Percentiles rank a stretch among this genome's conserved stretches.
phyloP scores from a whole-genome alignment of 2,113 vertebrate genomes.

The Raphicerus campestris region DNA sequence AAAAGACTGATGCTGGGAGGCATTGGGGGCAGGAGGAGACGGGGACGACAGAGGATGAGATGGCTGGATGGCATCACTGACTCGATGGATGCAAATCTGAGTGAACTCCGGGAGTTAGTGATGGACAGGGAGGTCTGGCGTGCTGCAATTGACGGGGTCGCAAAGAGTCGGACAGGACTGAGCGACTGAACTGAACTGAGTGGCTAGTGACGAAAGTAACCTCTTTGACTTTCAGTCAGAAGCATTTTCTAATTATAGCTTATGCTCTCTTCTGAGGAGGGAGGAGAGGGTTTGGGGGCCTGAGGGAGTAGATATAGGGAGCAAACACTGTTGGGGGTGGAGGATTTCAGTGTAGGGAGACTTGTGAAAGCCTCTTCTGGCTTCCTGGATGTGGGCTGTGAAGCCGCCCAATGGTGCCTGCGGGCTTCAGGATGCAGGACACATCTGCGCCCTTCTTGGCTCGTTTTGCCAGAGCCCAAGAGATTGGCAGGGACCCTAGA shows the following conservation, averaged over 20 bases:
- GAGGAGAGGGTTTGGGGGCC: background rate
- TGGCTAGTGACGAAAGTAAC: background rate
- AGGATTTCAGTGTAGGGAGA: background rate
- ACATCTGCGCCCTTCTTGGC: background rate
- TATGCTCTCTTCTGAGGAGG: background rate
- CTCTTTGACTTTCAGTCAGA: background rate
- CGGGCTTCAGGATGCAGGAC: background rate
- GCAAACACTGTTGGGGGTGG: background rate
- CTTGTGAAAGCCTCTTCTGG: background rate
- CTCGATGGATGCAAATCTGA: accelerated
- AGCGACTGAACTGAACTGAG: no score
- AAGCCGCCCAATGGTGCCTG: background rate
- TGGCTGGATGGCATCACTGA: no score
- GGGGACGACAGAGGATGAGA: no score
- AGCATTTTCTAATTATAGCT: background rate
- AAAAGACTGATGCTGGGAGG: no score
- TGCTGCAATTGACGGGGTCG: no score
- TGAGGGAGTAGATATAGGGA: background rate
- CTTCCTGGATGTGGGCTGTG: background rate
- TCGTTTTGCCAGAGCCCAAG: background rate
- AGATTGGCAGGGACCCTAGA: constrained; percentile 41
- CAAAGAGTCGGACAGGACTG: no score
- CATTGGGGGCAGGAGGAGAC: no score
- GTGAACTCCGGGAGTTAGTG: no score
- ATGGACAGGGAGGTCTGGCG: no score